These are phyloP conservation scores for Grus americana DNA, from an alignment of 2,113 vertebrate species.

Conservation along the genomic window DNA sequence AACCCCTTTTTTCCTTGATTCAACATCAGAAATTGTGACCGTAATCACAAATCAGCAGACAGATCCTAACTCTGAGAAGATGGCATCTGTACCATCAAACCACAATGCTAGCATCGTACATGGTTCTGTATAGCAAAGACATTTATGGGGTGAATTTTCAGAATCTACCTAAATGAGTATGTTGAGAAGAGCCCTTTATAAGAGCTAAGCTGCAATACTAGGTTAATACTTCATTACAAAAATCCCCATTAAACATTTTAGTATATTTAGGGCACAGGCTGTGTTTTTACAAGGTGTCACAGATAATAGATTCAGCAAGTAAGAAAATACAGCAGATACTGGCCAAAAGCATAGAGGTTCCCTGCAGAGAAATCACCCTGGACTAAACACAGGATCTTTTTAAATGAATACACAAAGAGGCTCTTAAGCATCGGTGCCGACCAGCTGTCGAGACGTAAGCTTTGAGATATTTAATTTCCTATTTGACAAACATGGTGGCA, in stretches of 20 bases:
- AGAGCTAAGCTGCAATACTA: not conserved
- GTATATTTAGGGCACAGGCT: not conserved
- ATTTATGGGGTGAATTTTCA: not conserved
- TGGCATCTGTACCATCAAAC: not conserved
- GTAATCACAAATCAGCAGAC: not conserved
- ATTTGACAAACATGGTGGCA: not conserved
- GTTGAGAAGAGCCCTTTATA: not conserved
- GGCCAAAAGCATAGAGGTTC: not conserved
- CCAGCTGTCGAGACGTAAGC: not conserved
- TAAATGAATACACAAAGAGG: not conserved
- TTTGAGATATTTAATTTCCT: not conserved
- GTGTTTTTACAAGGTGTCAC: not conserved
- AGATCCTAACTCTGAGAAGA: not conserved
- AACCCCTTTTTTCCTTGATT: not conserved
- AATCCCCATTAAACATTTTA: not conserved
- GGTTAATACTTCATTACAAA: not conserved
- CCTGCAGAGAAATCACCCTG: not conserved
- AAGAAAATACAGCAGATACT: not conserved
- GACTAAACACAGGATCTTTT: not conserved
- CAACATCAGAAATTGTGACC: not conserved
- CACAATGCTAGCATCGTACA: fast-evolving
- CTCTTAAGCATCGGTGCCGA: not conserved
- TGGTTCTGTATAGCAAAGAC: not conserved
- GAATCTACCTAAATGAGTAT: not conserved
- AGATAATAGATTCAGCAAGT: not conserved